Conservation (phyloP, 2,888 invertebrate genomes). For the Didymodactylos carnosus region DNA sequence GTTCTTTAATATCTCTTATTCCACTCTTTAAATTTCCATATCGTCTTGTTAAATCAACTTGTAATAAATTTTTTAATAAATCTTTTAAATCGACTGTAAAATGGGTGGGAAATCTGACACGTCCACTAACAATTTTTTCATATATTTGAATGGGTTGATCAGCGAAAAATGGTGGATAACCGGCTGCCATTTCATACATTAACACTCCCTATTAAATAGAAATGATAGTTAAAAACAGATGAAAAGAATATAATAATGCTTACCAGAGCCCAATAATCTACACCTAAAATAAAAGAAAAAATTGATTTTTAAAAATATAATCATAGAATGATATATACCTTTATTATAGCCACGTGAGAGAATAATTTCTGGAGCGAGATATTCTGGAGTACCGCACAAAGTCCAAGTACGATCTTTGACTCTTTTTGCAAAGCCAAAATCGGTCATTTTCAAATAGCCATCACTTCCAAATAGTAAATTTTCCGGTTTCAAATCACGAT, state of each 20-base stretch:
- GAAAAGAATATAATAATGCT: too few species aligned
- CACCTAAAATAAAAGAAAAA: too few species aligned
- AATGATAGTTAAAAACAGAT: not conserved
- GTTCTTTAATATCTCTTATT: slow-evolving; percentile 94
- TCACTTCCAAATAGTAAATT: not conserved
- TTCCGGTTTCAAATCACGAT: slow-evolving; percentile 2
- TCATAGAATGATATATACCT: too few species aligned
- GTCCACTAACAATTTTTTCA: slow-evolving; percentile 97
- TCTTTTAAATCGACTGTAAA: slow-evolving; percentile 96
- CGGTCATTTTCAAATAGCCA: slow-evolving; percentile 1
- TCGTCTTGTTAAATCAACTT: slow-evolving; percentile 78
- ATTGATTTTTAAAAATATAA: too few species aligned
- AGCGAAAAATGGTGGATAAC: slow-evolving; percentile 98
- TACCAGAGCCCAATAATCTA: slow-evolving; percentile 5
- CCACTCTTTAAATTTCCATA: slow-evolving; percentile 97
- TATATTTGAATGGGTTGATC: slow-evolving; percentile 99
- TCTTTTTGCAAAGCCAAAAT: slow-evolving; percentile 3
- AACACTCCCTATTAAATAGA: not conserved
- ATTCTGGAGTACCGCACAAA: slow-evolving; percentile 3
- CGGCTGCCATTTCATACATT: slow-evolving; percentile 40
- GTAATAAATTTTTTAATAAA: slow-evolving; percentile 64
- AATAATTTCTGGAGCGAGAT: slow-evolving; percentile 4
- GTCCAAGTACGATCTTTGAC: slow-evolving; percentile 2
- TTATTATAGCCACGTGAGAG: not conserved
- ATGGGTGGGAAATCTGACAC: slow-evolving; percentile 89